Base-by-base conservation (phyloP, 2,888 invertebrate genomes). In the Nemapogon koenigi region DNA sequence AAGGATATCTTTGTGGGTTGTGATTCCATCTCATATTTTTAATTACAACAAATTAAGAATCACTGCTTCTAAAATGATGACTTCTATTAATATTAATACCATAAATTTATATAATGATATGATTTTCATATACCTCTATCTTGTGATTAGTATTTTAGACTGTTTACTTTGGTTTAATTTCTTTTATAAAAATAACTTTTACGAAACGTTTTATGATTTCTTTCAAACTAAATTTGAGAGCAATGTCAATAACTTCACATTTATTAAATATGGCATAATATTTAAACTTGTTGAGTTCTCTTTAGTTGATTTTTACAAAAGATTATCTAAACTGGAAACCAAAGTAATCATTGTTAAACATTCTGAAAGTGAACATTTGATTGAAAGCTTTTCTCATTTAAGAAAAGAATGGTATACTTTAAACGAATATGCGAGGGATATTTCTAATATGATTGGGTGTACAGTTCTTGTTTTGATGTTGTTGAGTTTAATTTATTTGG, bases 201-300 rank as follows among this genome's bases (percentile, higher is more conserved):
- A n/a, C 11, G 3, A 19, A 7, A 33, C 33, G 4, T 19, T 19
- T n/a, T 33, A 33, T 11, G 33, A 33, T 8, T 19, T 19, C 14
- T 6, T 33, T 4, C 33, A 19, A 11, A 6, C 19, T 2, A 33
- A 33, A 33, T 33, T 19, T 14, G 33, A 33, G 13, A 33, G 33
- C 19, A 18, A 19, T n/a, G 19, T 33, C 13, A 18, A 33, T 19
- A 33, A 18, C 7, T 13, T 33, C 3, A 33, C 33, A 4, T 33
- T 19, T 33, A 19, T 33, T 11, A 33, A 33, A 33, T 33, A 13
- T 19, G 19, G 19, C 2, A 19, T 33, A 2, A 6, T 33, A 11
- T 18, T 33, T 11, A 18, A 14, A 19, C 4, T 33, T 19, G 2
- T 33, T 8, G 19, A 33, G 13, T 13, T 13, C 3, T 18, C 33